These are phyloP conservation scores for Subacronicta megacephala DNA, from an alignment of 2,888 invertebrate species.

Conservation along the genomic window DNA sequence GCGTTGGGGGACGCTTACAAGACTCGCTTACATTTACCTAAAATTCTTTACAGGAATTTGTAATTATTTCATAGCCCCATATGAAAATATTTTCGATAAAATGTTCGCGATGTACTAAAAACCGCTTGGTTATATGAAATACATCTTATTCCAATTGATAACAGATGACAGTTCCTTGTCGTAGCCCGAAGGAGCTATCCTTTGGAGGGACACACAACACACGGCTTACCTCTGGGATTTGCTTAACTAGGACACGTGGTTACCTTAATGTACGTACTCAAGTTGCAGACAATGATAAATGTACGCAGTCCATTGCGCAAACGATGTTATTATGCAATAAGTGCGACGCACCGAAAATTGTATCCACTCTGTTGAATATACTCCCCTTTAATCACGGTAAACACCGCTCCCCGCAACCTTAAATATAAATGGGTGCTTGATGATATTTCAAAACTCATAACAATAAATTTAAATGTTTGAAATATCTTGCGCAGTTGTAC, in stretches of 20 bases:
- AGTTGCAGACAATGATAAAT: conserved; percentile 36
- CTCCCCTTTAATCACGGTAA: conserved; percentile 37
- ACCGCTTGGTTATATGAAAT: too few species aligned
- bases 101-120: too few species aligned
- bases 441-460: conserved; percentile 61
- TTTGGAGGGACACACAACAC: conserved; percentile 11
- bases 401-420: conserved; percentile 45
- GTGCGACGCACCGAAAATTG: conserved; percentile 42
- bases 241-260: conserved; percentile 25
- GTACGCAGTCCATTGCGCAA: conserved; percentile 40
- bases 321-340: conserved; percentile 39
- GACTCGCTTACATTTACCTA: conserved; percentile 48
- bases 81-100: too few species aligned
- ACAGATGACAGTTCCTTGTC: conserved; percentile 23
- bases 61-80: too few species aligned
- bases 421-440: conserved; percentile 54
- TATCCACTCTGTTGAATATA: conserved; percentile 43
- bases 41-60: too few species aligned
- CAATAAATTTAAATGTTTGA: conserved; percentile 45
- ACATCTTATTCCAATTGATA: too few species aligned
- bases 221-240: conserved; percentile 33
- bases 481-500: conserved; percentile 33
- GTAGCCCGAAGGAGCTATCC: conserved; percentile 23
- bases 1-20: conserved; percentile 38
- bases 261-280: conserved; percentile 30